Evolutionary conservation across 2,888 invertebrate genomes (phyloP).

Genomic region (Dorcus hopei): DNA sequence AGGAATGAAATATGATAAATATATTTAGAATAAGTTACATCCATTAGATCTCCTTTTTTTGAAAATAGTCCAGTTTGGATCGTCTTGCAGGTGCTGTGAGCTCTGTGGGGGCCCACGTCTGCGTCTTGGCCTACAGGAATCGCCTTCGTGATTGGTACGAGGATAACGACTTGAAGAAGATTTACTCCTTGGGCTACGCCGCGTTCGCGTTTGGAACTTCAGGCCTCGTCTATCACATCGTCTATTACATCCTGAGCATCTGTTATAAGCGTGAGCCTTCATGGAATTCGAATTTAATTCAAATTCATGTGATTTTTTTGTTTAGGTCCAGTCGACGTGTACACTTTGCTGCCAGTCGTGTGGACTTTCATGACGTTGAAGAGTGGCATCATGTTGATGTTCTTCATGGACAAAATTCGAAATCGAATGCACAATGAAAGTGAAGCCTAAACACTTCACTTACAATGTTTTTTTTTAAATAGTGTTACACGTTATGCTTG

Average conservation of each 20-base stretch:
- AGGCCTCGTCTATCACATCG: slow-evolving; percentile 50
- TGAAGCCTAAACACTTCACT: not conserved
- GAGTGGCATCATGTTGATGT: slow-evolving; percentile 53
- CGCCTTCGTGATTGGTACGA: slow-evolving; percentile 53
- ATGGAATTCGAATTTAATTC: not conserved
- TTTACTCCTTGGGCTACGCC: slow-evolving; percentile 53
- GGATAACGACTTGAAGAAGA: slow-evolving; percentile 49
- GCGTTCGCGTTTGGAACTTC: slow-evolving; percentile 52
- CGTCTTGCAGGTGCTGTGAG: slow-evolving; percentile 27
- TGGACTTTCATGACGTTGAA: slow-evolving; percentile 58
- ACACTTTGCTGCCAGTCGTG: slow-evolving; percentile 25
- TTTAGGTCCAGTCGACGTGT: slow-evolving; percentile 3
- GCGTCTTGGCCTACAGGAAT: slow-evolving; percentile 29
- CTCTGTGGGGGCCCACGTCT: slow-evolving; percentile 29
- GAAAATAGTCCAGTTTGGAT: too few species aligned
- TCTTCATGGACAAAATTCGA: slow-evolving; percentile 48
- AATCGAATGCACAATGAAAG: slow-evolving; percentile 5
- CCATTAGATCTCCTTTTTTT: too few species aligned
- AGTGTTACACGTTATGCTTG: too few species aligned
- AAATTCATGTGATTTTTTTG: not conserved
- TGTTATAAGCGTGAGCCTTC: slow-evolving; percentile 49
- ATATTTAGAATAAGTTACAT: too few species aligned
- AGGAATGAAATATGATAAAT: too few species aligned
- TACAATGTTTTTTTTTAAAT: too few species aligned
- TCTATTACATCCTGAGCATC: slow-evolving; percentile 36